phyloP scores from a whole-genome alignment of 2,797 vertebrate species.

The Coccyzus lansbergi region DNA sequence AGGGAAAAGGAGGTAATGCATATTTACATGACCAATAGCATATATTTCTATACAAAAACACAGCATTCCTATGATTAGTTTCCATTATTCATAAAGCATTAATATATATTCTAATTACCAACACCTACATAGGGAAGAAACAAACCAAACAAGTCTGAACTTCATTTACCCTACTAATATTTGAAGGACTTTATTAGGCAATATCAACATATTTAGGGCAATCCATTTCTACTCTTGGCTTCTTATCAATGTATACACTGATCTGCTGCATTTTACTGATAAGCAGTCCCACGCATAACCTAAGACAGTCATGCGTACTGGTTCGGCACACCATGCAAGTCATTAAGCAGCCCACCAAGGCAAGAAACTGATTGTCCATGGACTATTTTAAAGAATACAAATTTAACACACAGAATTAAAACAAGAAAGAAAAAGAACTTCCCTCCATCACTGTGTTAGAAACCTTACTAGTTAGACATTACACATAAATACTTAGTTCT shows the following conservation, averaged over 20 bases:
- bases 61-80: not conserved
- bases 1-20: not conserved
- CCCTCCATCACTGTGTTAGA: not conserved
- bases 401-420: not conserved
- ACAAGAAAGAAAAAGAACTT: not conserved
- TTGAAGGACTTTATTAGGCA: not conserved
- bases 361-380: not conserved
- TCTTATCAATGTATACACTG: not conserved
- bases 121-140: not conserved
- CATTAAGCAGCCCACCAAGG: not conserved
- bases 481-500: not conserved
- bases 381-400: not conserved
- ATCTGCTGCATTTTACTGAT: conserved; percentile 29
- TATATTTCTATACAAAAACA: not conserved
- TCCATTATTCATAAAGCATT: not conserved
- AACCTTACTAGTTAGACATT: not conserved
- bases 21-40: not conserved
- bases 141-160: not conserved
- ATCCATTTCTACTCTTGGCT: not conserved
- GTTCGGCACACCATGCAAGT: not conserved
- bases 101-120: not conserved
- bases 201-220: not conserved
- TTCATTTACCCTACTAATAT: not conserved
- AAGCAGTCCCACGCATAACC: not conserved
- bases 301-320: not conserved